Evolutionary conservation across 2,113 vertebrate species (phyloP), one percentile per base, ranked within the genome.

Genomic region (Phalacrocorax carbo): DNA sequence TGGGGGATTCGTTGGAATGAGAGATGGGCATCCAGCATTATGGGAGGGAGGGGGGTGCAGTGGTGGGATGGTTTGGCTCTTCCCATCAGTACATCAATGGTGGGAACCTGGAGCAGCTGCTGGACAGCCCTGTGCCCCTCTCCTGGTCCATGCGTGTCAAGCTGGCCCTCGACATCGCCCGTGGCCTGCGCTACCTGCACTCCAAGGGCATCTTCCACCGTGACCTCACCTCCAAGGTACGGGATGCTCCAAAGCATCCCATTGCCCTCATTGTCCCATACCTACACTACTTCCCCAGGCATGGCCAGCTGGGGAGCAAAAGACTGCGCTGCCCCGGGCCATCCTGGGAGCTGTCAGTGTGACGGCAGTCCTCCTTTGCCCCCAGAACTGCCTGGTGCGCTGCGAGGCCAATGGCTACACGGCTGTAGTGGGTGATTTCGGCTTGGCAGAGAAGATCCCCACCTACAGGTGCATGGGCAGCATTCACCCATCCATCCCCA

Each of bases 371-470:
- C 18, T 92, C 17, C 25, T 95, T 78, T 90, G 30, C 42, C 66
- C 64, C 29, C 92, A 99, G 99, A 99, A 99, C 97, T 99, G 99
- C 96, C 97, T 99, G 95, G 98, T 99, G 78, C 98, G 98, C 80
- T 98, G 98, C 82, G 99, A 99, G 54, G 98, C 97, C 23, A 97
- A 83, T 7, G 88, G 96, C 22, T 99, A 99, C 97, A 99, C 98
- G 0, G 99, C 98, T 40, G 99, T 99, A 27, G 99, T 99, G 82
- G 99, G 99, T 46, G 99, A 99, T 97, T 99, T 99, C 0, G 99
- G 99, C 65, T 98, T 99, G 97, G 99, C 99, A 0, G 99, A 99
- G 98, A 99, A 99, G 98, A 99, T 99, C 85, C 99, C 99, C 15
- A 98, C 98, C 58, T 99, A 99, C 97, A 99, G 99, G 99, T 99